A percentile compares a stretch with the other conserved stretches of the same genome.
Conservation (phyloP, 2,113 vertebrate genomes). For the Maccullochella peelii region DNA sequence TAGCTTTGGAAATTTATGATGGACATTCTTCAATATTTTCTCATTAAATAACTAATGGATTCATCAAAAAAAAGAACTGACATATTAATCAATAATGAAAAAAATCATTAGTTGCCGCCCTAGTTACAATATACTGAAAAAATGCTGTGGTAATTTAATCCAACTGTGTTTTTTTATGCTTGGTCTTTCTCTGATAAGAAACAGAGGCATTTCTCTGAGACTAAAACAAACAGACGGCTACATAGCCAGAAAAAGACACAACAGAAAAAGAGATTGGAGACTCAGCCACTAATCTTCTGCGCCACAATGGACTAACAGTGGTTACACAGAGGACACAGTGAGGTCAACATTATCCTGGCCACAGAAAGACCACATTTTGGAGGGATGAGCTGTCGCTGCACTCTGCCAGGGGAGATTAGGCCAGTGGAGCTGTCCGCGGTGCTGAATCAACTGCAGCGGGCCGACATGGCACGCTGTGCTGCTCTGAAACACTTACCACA, state of each 20-base stretch:
- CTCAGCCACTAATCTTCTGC: constrained; percentile 42
- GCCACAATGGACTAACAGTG: constrained; percentile 37
- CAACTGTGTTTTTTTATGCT: no score
- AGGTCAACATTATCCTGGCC: constrained; percentile 59
- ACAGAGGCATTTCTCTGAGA: constrained; percentile 10
- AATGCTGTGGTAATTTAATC: neutral
- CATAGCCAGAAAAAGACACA: neutral
- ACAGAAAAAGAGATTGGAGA: constrained; percentile 25
- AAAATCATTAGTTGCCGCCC: neutral
- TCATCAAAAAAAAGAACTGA: neutral
- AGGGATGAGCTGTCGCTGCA: constrained; percentile 21
- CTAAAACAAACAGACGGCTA: neutral
- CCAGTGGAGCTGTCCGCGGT: constrained; percentile 74
- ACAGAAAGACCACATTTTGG: constrained; percentile 37
- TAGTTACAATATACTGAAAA: neutral
- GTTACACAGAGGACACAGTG: constrained; percentile 46
- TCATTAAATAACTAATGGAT: neutral
- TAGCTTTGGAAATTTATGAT: no score
- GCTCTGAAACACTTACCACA: constrained; percentile 17
- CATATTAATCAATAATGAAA: neutral
- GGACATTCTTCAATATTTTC: neutral
- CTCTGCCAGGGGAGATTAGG: constrained; percentile 47
- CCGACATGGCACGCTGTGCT: neutral
- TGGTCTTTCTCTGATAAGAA: neutral
- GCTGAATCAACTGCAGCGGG: constrained; percentile 64